A percentile compares a stretch with the other conserved stretches of the same genome.
These are phyloP conservation scores for Tupiocoris notatus DNA, from an alignment of 2,888 invertebrate genomes.

Conservation along the genomic window DNA sequence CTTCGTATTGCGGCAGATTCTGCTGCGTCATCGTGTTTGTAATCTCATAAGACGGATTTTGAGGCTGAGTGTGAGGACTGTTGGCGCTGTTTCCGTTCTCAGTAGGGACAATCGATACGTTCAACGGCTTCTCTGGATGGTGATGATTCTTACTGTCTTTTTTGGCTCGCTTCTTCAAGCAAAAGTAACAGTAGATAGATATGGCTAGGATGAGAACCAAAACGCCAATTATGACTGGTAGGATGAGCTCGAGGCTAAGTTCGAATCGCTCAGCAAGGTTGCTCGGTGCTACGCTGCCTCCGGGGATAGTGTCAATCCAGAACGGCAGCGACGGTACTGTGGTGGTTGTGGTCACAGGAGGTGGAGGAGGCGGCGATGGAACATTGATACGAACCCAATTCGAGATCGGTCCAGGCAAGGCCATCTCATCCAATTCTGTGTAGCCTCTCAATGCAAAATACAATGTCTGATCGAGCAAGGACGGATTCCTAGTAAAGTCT, in stretches of 20 bases:
- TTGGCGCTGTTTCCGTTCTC: constrained; percentile 47
- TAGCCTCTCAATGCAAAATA: constrained; percentile 60
- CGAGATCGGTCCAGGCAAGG: constrained; percentile 57
- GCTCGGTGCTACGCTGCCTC: constrained; percentile 22
- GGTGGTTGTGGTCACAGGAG: constrained; percentile 55
- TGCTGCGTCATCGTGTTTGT: constrained; percentile 45
- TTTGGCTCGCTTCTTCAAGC: constrained; percentile 55
- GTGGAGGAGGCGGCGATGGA: constrained; percentile 58
- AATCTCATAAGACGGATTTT: constrained; percentile 46
- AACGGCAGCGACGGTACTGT: constrained; percentile 46
- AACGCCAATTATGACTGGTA: constrained; percentile 57
- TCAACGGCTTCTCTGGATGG: constrained; percentile 50
- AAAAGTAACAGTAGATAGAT: constrained; percentile 57
- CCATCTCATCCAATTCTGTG: constrained; percentile 54
- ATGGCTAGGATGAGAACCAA: constrained; percentile 55
- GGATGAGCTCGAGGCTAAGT: constrained; percentile 56
- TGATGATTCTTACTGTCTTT: constrained; percentile 48
- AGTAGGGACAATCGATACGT: constrained; percentile 56
- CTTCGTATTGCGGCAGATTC: constrained; percentile 51
- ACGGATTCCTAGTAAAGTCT: constrained; percentile 56
- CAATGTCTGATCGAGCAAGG: constrained; percentile 57
- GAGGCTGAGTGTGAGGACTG: neutral
- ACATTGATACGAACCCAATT: constrained; percentile 60
- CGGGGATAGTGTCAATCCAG: constrained; percentile 55
- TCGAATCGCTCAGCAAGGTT: constrained; percentile 54